Conservation (phyloP, 2,113 vertebrate species). For the Carassius carassius region DNA sequence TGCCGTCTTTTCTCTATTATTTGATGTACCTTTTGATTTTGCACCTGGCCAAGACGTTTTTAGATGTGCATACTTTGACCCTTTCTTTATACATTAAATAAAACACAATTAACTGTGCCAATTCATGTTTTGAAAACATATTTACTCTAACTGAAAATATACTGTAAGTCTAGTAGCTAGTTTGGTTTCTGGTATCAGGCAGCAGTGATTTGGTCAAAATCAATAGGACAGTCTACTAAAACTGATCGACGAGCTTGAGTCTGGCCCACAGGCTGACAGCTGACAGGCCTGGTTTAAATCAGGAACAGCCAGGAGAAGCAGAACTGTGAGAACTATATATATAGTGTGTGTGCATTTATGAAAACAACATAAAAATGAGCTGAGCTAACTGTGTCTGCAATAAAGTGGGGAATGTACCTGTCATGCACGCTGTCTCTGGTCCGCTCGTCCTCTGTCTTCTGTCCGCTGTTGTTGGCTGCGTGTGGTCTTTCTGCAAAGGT, state of each 20-base stretch:
- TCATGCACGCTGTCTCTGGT: constrained; percentile 57
- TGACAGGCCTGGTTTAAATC: background rate
- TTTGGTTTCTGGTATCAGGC: background rate
- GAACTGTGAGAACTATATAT: background rate
- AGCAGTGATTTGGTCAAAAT: background rate
- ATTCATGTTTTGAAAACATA: background rate
- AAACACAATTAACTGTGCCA: too few relatives aligned
- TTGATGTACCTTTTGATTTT: too few relatives aligned
- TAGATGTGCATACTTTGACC: too few relatives aligned
- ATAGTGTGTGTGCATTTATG: background rate
- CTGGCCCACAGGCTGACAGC: background rate
- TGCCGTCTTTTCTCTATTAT: too few relatives aligned
- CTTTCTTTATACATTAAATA: background rate
- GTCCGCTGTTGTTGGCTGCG: constrained; percentile 58
- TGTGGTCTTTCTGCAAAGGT: constrained; percentile 65
- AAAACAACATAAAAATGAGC: background rate
- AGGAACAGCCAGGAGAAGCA: background rate
- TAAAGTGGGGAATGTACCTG: constrained; percentile 58
- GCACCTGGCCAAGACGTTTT: too few relatives aligned
- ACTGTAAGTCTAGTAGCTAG: background rate
- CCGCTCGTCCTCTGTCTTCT: constrained; percentile 56
- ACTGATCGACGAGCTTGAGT: background rate
- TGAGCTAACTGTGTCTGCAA: background rate
- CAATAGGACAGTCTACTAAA: background rate
- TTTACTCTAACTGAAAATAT: background rate